Conservation (phyloP, 2,888 invertebrate species). For the Erannis defoliaria region DNA sequence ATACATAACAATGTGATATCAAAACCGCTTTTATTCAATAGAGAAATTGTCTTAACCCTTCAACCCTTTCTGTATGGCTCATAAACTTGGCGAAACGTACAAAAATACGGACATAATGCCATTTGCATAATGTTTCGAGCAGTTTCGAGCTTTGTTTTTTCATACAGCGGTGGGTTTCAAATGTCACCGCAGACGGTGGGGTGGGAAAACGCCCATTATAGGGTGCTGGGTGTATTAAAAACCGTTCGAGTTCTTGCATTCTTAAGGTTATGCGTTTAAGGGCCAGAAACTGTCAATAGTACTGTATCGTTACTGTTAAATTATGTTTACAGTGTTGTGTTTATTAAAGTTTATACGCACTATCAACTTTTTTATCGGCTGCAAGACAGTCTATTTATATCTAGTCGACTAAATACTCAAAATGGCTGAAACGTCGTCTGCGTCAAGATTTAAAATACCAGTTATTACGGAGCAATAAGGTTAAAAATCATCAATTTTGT, state of each 20-base stretch:
- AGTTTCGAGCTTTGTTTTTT: slow-evolving; percentile 84
- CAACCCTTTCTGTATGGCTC: slow-evolving; percentile 82
- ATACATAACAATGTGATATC: slow-evolving; percentile 70
- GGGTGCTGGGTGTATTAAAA: slow-evolving; percentile 83
- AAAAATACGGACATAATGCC: slow-evolving; percentile 85
- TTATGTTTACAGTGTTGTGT: no score
- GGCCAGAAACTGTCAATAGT: no score
- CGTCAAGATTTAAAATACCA: no score
- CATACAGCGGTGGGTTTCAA: slow-evolving; percentile 82
- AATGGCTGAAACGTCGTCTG: no score
- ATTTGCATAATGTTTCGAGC: slow-evolving; percentile 85
- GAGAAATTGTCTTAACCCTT: slow-evolving; percentile 77
- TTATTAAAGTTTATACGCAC: no score
- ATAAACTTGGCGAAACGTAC: slow-evolving; percentile 83
- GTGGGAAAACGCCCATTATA: slow-evolving; percentile 82
- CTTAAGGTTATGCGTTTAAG: slow-evolving; percentile 78
- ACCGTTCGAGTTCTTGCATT: slow-evolving; percentile 80
- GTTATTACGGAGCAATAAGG: no score
- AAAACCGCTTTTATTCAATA: slow-evolving; percentile 65
- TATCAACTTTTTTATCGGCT: no score
- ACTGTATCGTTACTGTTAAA: no score
- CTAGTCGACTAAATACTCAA: no score
- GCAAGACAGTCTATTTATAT: no score
- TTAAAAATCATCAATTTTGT: no score
- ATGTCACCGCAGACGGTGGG: slow-evolving; percentile 83